Evolutionary conservation across 2,113 vertebrate species (phyloP).

Genomic region (Aegithalos caudatus): DNA sequence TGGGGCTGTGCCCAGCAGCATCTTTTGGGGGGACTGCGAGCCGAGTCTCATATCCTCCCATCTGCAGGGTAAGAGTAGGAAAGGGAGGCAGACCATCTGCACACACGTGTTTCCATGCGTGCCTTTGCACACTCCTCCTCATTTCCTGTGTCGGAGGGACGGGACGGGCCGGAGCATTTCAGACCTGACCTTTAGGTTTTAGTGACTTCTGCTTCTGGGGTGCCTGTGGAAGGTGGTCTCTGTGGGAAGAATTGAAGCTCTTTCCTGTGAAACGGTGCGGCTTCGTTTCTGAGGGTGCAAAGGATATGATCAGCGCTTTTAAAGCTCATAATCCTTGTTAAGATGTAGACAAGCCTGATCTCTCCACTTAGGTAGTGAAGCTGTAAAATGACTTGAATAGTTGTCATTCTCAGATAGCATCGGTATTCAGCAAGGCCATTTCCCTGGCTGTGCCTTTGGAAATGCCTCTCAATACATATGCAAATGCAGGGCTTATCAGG

Average conservation of each 20-base stretch:
- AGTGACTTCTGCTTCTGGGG: background rate
- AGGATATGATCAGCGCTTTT: background rate
- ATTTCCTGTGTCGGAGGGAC: background rate
- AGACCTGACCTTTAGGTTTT: background rate
- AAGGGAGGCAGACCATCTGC: background rate
- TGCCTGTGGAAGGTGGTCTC: background rate
- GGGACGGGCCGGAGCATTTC: background rate
- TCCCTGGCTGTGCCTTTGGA: constrained; percentile 31
- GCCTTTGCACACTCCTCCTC: background rate
- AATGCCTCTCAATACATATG: constrained; percentile 36
- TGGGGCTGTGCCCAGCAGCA: background rate
- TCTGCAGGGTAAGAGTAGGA: background rate
- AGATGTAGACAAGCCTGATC: constrained; percentile 8
- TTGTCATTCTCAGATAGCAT: constrained; percentile 49
- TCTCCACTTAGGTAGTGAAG: constrained; percentile 19
- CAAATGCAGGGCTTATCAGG: constrained; percentile 17
- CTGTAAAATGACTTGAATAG: constrained; percentile 3
- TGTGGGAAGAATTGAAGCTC: background rate
- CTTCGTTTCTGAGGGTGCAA: background rate
- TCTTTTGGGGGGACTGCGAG: background rate
- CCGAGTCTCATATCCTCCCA: rapidly evolving
- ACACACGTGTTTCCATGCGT: rapidly evolving
- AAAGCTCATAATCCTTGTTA: constrained; percentile 11
- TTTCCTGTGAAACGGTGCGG: background rate
- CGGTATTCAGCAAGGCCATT: constrained; percentile 44